Conservation (phyloP, 2,888 invertebrate genomes). For the Deroplatys truncata region DNA sequence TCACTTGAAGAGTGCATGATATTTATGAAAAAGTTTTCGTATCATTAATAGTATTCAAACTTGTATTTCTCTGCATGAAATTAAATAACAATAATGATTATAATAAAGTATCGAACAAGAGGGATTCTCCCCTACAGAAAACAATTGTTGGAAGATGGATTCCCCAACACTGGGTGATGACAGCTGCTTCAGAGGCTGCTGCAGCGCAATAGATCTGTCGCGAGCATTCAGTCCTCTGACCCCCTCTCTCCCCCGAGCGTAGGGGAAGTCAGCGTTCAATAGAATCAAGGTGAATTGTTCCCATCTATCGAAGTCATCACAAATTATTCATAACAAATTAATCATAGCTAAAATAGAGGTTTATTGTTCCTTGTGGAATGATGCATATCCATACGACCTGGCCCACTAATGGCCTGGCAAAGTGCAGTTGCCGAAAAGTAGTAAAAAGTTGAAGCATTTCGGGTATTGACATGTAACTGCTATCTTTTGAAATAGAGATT, state of each 20-base stretch:
- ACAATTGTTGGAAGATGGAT: background rate
- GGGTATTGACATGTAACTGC: too few relatives aligned
- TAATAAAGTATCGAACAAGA: background rate
- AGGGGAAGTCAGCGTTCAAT: background rate
- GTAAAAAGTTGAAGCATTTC: background rate
- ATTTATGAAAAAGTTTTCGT: too few relatives aligned
- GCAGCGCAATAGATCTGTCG: background rate
- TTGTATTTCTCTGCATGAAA: background rate
- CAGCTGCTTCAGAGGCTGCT: background rate
- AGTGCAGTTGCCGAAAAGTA: background rate
- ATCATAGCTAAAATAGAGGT: background rate
- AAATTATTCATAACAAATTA: background rate
- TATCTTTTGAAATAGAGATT: too few relatives aligned
- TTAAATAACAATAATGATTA: background rate
- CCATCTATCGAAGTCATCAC: background rate
- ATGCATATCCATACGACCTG: background rate
- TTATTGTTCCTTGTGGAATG: background rate
- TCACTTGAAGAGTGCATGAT: too few relatives aligned
- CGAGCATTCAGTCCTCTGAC: background rate
- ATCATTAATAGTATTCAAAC: background rate
- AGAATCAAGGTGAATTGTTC: slow-evolving; percentile 8
- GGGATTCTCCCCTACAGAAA: background rate
- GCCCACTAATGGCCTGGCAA: too few relatives aligned
- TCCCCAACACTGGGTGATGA: background rate
- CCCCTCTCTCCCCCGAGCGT: background rate